Evolutionary conservation across 2,888 invertebrate species (phyloP), one percentile per base, ranked within the genome.

Genomic region (Diarsia rubi): DNA sequence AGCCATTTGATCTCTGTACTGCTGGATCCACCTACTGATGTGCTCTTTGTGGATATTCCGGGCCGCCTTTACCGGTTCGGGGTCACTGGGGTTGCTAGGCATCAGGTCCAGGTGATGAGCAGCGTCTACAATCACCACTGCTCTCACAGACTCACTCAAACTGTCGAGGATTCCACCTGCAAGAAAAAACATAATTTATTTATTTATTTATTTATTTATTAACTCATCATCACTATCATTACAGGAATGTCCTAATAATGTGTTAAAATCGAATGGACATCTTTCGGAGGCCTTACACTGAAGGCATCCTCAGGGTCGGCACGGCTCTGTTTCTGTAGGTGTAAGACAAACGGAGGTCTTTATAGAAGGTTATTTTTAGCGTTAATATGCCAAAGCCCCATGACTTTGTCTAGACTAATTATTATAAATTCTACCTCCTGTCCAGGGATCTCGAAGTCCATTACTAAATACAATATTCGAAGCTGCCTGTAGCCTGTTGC

Each of bases 91-190:
- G 91, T 98, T 97, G 49, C 96, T 94, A 0, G 97, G 96, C 93
- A 98, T 97, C 82, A 99, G 96, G 93, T 99, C 99, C 72, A 98
- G 95, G 92, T 99, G 99, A 94, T 99, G 99, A 0, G 99, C 99
- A 0, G 98, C 98, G 92, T 98, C 98, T 0, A 98, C 97, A 81
- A 99, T 98, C 47, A 98, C 95, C 24, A 99, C 96, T 0, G 98
- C 97, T 24, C 97, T 92, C 1, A 98, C 97, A 0, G 97, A 96
- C 9, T 97, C 95, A 75, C 98, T 98, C 31, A 98, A 92, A 79
- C 97, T 97, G 88, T 97, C 97, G 47, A 98, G 91, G 63, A 99
- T 98, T 31, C 99, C 99, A 85, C 96, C 96, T 96, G 86, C 16
- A 69, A 81, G 64, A 69, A 69, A 27, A 60, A 47, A 72, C 6